Percentiles rank a stretch among this genome's conserved stretches.
Conservation (phyloP, 2,888 invertebrate species). For the Rotaria macrura region DNA sequence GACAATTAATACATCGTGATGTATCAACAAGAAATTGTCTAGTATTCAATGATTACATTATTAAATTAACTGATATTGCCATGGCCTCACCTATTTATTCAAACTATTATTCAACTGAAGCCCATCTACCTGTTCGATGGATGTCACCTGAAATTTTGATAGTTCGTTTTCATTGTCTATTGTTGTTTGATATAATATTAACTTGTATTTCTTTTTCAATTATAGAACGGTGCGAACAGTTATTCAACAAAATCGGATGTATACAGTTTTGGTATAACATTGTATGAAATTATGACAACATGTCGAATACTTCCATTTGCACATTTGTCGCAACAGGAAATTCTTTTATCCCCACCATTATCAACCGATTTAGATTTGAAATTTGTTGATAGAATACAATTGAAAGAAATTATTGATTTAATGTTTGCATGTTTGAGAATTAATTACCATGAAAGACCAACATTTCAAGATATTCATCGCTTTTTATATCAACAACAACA, state of each 20-base stretch:
- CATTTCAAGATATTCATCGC: conserved; percentile 75
- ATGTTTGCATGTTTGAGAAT: conserved; percentile 84
- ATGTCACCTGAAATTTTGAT: conserved; percentile 6
- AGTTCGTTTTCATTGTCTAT: not conserved
- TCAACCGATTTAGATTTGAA: not conserved
- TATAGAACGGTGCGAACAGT: not conserved
- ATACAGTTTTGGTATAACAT: conserved; percentile 78
- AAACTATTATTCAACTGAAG: not conserved
- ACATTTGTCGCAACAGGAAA: conserved; percentile 65
- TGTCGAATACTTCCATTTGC: conserved; percentile 69
- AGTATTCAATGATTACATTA: not conserved
- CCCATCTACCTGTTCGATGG: conserved; percentile 18
- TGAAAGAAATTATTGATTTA: conserved; percentile 74
- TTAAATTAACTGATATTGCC: conserved; percentile 21
- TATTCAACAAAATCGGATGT: conserved; percentile 68
- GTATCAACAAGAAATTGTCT: conserved; percentile 11
- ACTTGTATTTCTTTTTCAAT: no score
- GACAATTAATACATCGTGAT: conserved; percentile 10
- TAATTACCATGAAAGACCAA: conserved; percentile 67
- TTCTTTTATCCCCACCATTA: not conserved
- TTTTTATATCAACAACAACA: conserved; percentile 57
- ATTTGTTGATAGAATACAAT: not conserved
- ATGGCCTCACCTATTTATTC: not conserved
- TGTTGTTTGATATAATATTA: not conserved
- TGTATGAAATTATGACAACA: conserved; percentile 72